Base-by-base conservation (phyloP, 2,797 vertebrate genomes). In the Sebastes nivosus region DNA sequence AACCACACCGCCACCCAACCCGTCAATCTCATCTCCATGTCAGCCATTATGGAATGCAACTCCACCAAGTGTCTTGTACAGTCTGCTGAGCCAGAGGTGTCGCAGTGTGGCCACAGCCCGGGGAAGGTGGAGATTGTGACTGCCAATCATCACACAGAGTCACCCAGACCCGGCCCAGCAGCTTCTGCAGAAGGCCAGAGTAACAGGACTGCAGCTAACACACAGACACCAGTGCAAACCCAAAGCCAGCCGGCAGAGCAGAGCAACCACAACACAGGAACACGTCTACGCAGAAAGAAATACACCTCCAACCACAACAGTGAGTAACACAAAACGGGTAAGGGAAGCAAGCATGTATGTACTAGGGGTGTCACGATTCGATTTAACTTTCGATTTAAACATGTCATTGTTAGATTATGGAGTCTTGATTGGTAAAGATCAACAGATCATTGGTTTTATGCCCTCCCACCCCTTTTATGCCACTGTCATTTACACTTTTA, bases 31-130 rank as follows among this genome's bases (percentile, higher is more conserved):
- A 90, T 97, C 25, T 95, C 96, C 54, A 95, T 96, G 95, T 95
- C 97, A 2, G 97, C 97, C 89, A 96, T 97, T 29, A 89, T 92
- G 57, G 96, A 96, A 77, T 95, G 95, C 90, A 93, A 95, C 92
- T 98, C 97, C 89, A 97, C 96, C 12, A 97, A 95, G 93, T 97
- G 97, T 75, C 95, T 97, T 29, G 87, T 97, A 59, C 97, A 96
- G 6, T 73, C 94, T 0, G 86, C 94, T 0, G 86, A 89, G 5
- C 94, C 38, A 0, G 95, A 95, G 57, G 94, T 93, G 58, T 72
- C 88, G 0, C 88, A 89, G 55, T 70, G 50, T 0, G 20, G 18
- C 50, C 50, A 52, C 50, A 77, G 77, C 57, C 82, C 91, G 0
- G 80, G 70, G 5, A 90, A 91, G 72, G 52, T 61, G 0, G 90